Conservation (phyloP, 2,888 invertebrate species). For the Nymphalis polychloros region DNA sequence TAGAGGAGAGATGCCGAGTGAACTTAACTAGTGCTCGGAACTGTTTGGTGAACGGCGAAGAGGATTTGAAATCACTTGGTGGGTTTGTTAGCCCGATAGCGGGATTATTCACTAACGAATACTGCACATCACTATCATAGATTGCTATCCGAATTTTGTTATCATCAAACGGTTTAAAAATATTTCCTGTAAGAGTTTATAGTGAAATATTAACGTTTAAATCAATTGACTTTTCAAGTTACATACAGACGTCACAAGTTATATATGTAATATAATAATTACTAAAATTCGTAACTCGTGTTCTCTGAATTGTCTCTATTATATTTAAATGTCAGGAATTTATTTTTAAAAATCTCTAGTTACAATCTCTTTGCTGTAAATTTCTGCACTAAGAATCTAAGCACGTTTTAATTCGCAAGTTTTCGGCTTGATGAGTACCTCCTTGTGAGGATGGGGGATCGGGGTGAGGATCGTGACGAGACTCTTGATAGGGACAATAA, state of each 20-base stretch:
- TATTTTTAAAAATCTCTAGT: conserved; percentile 37
- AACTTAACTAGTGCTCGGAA: conserved; percentile 36
- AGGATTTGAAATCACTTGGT: conserved; percentile 36
- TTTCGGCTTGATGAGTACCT: conserved; percentile 71
- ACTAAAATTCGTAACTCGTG: no score
- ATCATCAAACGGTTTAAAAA: conserved; percentile 22
- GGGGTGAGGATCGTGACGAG: conserved; percentile 61
- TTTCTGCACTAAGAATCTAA: conserved; percentile 56
- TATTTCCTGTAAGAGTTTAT: background rate
- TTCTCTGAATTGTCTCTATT: no score
- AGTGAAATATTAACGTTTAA: no score
- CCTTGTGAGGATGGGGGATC: conserved; percentile 41
- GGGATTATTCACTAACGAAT: conserved; percentile 30
- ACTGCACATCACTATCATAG: conserved; percentile 21
- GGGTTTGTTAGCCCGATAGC: conserved; percentile 37
- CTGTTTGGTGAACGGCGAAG: conserved; percentile 32
- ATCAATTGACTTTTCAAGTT: no score
- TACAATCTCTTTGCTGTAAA: conserved; percentile 43
- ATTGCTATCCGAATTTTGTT: conserved; percentile 21
- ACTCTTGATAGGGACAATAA: conserved; percentile 66
- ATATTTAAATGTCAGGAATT: conserved; percentile 12
- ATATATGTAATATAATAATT: no score
- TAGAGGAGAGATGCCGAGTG: conserved; percentile 39
- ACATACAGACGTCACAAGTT: no score
- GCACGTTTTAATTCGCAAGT: conserved; percentile 78